These are phyloP conservation scores for Tylochromis polylepis DNA, from an alignment of 2,113 vertebrate species.

Conservation along the genomic window DNA sequence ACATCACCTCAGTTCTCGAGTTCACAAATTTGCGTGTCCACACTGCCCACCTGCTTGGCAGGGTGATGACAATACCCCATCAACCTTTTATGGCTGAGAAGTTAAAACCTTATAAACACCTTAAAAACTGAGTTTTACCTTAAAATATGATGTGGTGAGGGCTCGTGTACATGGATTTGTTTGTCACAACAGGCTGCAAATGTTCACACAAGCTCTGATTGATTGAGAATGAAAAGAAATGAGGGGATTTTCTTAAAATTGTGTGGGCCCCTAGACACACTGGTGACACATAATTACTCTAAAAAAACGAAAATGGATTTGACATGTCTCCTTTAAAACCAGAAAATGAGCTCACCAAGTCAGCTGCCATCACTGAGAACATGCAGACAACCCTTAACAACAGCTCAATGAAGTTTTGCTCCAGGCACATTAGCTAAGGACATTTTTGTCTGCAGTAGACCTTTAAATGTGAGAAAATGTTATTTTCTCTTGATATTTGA, in stretches of 20 bases:
- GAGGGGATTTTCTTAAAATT: not conserved
- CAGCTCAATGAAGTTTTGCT: not conserved
- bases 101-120: not conserved
- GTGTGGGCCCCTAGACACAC: not conserved
- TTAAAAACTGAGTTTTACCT: not conserved
- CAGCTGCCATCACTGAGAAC: not conserved
- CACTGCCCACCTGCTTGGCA: not conserved
- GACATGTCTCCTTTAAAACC: not conserved
- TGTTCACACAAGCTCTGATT: not conserved
- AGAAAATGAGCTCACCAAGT: not conserved
- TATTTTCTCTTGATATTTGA: not conserved
- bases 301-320: not conserved
- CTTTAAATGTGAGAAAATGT: not conserved
- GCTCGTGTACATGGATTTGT: not conserved
- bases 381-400: not conserved
- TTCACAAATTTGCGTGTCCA: not conserved
- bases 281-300: not conserved
- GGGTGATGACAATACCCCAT: not conserved
- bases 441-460: not conserved
- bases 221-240: not conserved
- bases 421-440: not conserved
- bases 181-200: not conserved
- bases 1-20: not conserved
- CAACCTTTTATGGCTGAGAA: not conserved
- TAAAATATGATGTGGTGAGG: not conserved